Base-by-base conservation (phyloP, 2,888 invertebrate genomes). In the Euzophera pinguis region DNA sequence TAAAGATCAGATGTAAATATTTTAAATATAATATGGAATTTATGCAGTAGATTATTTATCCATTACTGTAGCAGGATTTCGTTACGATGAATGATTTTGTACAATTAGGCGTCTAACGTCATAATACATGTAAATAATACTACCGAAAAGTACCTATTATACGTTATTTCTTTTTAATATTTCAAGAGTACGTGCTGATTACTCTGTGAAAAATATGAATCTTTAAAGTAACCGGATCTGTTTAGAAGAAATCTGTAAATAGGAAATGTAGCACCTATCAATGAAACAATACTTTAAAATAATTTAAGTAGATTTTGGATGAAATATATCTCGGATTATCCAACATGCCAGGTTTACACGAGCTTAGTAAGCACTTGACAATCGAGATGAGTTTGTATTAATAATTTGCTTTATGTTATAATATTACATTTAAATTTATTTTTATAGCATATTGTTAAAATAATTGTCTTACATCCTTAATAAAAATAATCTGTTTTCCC, bases 121-220 rank as follows among this genome's bases (percentile, higher is more conserved):
- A 42, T 43, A 45, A 35, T 10, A 12, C 2, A 34, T 51, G 43
- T 51, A 51, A 32, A 50, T 50, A 50, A 9, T 37, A 27, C 14
- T 29, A 50, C 51, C 22, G 27, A 43, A 42, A 17, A 37, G 27
- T 51, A 51, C 51, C 51, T 51, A 43, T 16, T 43, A 51, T 51
- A 51, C 51, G 51, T 51, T 43, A 51, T 51, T 51, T 22, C 12
- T 50, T 22, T 29, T 50, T 16, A 5, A 13, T 39, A 39, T 39
- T 32, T 14, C 13, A 6, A 32, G n/a, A n/a, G n/a, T n/a, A n/a
- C n/a, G 2, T 38, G 13, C 5, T 12, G 12, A 12, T 43, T 43
- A 6, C 5, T 42, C 7, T 42, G 12, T 27, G n/a, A 12, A 6
- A 29, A 9, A 9, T 14, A 12, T 32, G n/a, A 45, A 32, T 45